Conservation (phyloP, 2,797 vertebrate genomes). For the Urocyon cinereoargenteus region DNA sequence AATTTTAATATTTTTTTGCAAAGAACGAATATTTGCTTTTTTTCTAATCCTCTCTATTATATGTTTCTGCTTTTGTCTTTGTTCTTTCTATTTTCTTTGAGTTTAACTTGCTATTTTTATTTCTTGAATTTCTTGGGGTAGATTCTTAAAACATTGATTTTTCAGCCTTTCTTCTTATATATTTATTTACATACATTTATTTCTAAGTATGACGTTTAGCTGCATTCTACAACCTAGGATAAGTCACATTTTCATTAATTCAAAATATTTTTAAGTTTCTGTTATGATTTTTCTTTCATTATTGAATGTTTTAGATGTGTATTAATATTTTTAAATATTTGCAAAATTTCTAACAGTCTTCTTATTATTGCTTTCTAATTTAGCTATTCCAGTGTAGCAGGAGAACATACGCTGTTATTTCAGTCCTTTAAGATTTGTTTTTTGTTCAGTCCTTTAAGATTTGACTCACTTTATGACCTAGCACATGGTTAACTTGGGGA, state of each 20-base stretch:
- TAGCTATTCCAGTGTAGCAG: neutral
- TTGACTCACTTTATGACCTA: neutral
- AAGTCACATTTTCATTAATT: neutral
- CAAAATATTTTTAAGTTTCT: neutral
- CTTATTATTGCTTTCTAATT: neutral
- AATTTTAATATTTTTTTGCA: neutral
- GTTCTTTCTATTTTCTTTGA: neutral
- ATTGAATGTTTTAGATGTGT: neutral
- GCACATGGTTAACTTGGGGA: neutral
- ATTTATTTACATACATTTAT: neutral
- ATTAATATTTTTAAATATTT: neutral
- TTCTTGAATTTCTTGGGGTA: neutral
- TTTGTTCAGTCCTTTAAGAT: neutral
- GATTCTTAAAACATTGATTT: neutral
- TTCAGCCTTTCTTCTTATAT: neutral
- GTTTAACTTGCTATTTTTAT: neutral
- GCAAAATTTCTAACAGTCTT: neutral
- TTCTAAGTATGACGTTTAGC: constrained; percentile 18
- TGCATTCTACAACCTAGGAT: neutral
- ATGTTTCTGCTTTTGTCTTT: neutral
- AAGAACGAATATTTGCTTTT: neutral
- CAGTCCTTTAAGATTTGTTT: neutral
- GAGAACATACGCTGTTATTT: neutral
- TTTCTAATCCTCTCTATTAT: neutral
- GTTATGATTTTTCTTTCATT: neutral